Conservation (phyloP, 2,113 vertebrate genomes). For the Marmota monax region DNA sequence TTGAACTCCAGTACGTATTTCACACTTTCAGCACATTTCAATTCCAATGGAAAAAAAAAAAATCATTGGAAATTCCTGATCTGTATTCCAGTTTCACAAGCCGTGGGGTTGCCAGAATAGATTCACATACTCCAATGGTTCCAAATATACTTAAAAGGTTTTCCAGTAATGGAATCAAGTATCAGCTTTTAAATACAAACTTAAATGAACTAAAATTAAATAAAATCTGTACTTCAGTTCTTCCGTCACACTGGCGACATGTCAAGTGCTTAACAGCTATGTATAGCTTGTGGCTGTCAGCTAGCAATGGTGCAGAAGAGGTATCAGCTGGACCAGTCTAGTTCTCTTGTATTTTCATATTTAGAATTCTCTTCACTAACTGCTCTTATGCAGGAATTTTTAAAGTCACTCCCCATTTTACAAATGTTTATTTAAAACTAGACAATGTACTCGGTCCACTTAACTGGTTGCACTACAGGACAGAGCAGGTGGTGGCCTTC, state of each 20-base stretch:
- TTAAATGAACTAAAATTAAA: not conserved
- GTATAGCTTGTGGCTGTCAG: not conserved
- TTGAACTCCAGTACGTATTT: not conserved
- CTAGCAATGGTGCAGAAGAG: fast-evolving
- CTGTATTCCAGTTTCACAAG: slow-evolving; percentile 1
- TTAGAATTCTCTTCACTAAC: not conserved
- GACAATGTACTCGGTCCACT: not conserved
- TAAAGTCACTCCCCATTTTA: not conserved
- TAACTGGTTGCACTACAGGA: too few relatives aligned
- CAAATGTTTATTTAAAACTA: not conserved
- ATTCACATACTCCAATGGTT: not conserved
- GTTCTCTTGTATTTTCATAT: not conserved
- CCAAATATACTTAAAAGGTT: not conserved
- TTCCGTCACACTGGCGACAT: not conserved
- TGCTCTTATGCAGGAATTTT: not conserved
- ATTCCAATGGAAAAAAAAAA: not conserved
- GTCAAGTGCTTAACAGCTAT: not conserved
- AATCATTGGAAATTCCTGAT: not conserved
- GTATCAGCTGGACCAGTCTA: not conserved
- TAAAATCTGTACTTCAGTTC: not conserved
- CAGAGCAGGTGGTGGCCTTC: not conserved
- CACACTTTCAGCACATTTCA: not conserved
- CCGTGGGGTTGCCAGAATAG: not conserved
- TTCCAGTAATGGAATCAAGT: not conserved
- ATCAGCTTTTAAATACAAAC: not conserved